Conservation (phyloP, 1,140 invertebrate genomes). For the Phenacoccus solenopsis region DNA sequence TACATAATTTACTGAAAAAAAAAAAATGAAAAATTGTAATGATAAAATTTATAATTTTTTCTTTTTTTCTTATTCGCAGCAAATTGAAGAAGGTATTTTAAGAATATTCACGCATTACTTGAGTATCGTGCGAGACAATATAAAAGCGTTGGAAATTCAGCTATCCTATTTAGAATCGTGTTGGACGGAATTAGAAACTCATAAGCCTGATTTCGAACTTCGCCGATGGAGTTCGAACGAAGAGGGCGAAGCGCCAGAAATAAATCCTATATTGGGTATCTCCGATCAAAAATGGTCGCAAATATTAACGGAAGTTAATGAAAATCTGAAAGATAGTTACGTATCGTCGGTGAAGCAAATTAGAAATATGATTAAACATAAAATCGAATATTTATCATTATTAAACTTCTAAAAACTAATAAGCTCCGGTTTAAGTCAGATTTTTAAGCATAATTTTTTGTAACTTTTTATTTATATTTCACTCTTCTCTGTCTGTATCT, state of each 20-base stretch:
- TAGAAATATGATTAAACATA: background rate
- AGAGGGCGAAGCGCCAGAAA: background rate
- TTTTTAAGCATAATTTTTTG: no score
- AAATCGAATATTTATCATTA: background rate
- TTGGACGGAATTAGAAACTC: background rate
- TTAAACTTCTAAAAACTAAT: background rate
- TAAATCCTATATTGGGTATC: background rate
- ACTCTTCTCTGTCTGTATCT: no score
- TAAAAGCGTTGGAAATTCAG: background rate
- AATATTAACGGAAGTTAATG: background rate
- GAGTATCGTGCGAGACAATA: background rate
- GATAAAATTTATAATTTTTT: no score
- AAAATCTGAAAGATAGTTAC: conserved; percentile 6
- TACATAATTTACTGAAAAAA: no score
- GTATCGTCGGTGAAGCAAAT: background rate
- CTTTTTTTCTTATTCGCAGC: background rate
- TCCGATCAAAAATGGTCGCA: background rate
- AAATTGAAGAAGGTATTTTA: background rate
- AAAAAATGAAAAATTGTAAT: no score
- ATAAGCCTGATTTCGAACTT: background rate
- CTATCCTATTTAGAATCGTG: background rate
- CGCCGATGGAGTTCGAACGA: background rate
- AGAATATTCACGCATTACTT: background rate
- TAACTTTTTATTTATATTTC: no score
- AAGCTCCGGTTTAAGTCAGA: no score